Percentiles rank a stretch among this genome's conserved stretches.
phyloP scores from a whole-genome alignment of 30 jellyfish, hydroid and myxozoan species.

The Hydractinia echinata region DNA sequence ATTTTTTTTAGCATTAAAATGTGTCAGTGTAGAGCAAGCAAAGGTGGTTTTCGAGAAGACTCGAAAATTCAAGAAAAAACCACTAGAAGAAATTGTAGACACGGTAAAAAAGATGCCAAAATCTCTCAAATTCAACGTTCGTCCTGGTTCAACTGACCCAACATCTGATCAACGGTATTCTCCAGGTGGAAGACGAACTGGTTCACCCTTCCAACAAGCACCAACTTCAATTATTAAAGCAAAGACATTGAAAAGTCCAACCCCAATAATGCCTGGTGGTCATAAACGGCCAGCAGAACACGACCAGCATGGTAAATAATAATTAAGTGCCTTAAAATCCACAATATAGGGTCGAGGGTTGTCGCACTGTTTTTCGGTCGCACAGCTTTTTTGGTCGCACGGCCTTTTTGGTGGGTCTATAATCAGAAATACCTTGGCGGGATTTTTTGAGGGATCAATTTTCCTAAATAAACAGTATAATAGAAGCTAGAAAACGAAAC shows the following conservation, averaged over 20 bases:
- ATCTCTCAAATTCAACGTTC: conserved; percentile 16
- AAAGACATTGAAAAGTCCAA: conserved; percentile 67
- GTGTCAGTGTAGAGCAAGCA: conserved; percentile 69
- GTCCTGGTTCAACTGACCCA: conserved; percentile 24
- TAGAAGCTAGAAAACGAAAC: too few relatives aligned
- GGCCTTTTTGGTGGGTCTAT: not conserved
- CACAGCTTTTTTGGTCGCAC: not conserved
- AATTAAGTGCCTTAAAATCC: not conserved
- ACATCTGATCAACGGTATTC: conserved; percentile 38
- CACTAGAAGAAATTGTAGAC: conserved; percentile 81
- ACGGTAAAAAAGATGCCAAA: conserved; percentile 74
- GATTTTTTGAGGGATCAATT: too few relatives aligned
- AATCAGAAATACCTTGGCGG: too few relatives aligned
- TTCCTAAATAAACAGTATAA: not conserved
- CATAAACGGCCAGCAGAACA: conserved; percentile 84
- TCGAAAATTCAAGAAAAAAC: conserved; percentile 29
- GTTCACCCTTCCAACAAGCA: conserved; percentile 78
- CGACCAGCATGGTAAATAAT: conserved; percentile 24
- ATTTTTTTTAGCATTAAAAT: conserved; percentile 40
- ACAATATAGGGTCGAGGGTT: not conserved
- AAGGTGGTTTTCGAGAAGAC: conserved; percentile 47
- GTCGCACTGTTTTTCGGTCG: not conserved
- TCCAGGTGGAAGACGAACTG: conserved; percentile 48
- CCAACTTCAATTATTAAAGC: conserved; percentile 64
- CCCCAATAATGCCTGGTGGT: conserved; percentile 46